A percentile compares a stretch with the other conserved stretches of the same genome.
Evolutionary conservation across 2,113 vertebrate species (phyloP).

Genomic region (human (Homo sapiens)): GRCh38 chrX:28811001-28811500

Average conservation of each 20-base stretch:
- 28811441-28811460: background rate
- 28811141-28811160: background rate
- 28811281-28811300: background rate
- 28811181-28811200: background rate
- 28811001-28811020: constrained; percentile 18
- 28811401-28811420: background rate
- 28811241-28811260: background rate
- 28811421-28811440: background rate
- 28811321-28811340: background rate
- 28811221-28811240: constrained; percentile 9
- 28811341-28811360: background rate
- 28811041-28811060: background rate
- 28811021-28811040: background rate
- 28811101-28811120: background rate
- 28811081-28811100: background rate
- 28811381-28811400: background rate
- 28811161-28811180: constrained; percentile 30
- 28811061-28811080: constrained; percentile 37
- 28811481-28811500: background rate
- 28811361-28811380: constrained; percentile 38
- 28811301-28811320: background rate
- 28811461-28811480: background rate
- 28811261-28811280: background rate
- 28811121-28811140: constrained; percentile 29
- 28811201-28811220: constrained; percentile 14